Conservation (phyloP, 2,113 vertebrate genomes). For the Acanthisitta chloris region DNA sequence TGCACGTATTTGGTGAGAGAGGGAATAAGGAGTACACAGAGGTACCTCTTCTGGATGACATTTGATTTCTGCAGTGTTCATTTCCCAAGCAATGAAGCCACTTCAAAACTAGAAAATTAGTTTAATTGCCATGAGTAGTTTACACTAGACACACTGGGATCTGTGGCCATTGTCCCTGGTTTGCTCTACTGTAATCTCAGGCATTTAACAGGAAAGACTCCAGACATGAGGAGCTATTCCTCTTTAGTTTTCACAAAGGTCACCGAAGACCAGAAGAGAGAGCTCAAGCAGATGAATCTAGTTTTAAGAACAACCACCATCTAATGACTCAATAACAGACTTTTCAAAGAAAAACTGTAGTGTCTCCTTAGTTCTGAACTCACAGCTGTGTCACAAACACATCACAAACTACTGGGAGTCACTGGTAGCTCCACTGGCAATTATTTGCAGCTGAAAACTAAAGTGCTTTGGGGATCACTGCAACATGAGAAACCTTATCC, state of each 20-base stretch:
- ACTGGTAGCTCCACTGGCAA: neutral
- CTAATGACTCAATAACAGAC: neutral
- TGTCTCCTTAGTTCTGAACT: neutral
- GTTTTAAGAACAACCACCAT: neutral
- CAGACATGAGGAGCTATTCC: neutral
- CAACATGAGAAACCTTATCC: neutral
- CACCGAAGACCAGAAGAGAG: neutral
- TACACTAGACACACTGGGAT: neutral
- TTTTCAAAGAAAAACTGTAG: neutral
- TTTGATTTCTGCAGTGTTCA: neutral
- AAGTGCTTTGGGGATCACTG: neutral
- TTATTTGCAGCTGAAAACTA: neutral
- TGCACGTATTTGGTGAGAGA: neutral
- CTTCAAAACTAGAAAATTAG: neutral
- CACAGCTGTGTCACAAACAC: neutral
- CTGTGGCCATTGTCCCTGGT: neutral
- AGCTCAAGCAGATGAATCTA: neutral
- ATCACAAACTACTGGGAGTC: neutral
- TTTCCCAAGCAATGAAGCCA: neutral
- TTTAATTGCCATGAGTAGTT: neutral
- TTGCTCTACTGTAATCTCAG: neutral
- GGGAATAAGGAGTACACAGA: neutral
- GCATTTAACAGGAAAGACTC: neutral
- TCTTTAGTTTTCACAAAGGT: neutral
- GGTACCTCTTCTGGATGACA: neutral